Evolutionary conservation across 2,888 invertebrate genomes (phyloP), one percentile per base, ranked within the genome.

Genomic region (Ophraella communa): DNA sequence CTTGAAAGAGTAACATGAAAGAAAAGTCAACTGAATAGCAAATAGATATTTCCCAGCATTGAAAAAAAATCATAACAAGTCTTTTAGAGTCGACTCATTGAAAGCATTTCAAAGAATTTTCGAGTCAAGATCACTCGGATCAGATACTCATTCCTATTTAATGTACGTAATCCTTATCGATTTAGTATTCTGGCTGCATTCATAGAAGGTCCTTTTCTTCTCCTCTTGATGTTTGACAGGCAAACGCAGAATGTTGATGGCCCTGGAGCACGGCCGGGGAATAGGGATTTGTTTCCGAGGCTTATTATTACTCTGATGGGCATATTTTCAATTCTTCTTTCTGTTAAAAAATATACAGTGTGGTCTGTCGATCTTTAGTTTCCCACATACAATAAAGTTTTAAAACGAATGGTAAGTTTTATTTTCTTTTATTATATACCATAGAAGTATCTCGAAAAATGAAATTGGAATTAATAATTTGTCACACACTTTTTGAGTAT

Each of bases 141-240:
- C 44, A 52, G 51, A 65, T 69, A 66, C 69, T 71, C 70, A 61
- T 66, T 71, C 69, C 74, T 75, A 73, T 77, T 77, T 77, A 77
- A 77, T 76, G 74, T 76, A 71, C 73, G 75, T 79, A 79, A 79
- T 77, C 78, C 73, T 53, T 74, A 78, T 78, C 74, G 78, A 78
- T 78, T 76, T 66, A 51, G 64, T 66, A 62, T 68, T 71, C 70
- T 68, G 66, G 39, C 63, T 73, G 72, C 72, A 73, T 71, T 70
- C 72, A 70, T 54, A 66, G 66, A 62, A 39, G 51, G 60, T 53
- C 39, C 65, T 64, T 54, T 53, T 51, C 51, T 51, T 49, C 60
- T 44, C 35, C 39, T 57, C 57, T 64, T 63, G 56, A 68, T 66
- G 66, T 66, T 68, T 68, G 55, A 62, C 62, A 33, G 64, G 61